Evolutionary conservation across 2,797 vertebrate species (phyloP).

Genomic region (Brotula barbata): DNA sequence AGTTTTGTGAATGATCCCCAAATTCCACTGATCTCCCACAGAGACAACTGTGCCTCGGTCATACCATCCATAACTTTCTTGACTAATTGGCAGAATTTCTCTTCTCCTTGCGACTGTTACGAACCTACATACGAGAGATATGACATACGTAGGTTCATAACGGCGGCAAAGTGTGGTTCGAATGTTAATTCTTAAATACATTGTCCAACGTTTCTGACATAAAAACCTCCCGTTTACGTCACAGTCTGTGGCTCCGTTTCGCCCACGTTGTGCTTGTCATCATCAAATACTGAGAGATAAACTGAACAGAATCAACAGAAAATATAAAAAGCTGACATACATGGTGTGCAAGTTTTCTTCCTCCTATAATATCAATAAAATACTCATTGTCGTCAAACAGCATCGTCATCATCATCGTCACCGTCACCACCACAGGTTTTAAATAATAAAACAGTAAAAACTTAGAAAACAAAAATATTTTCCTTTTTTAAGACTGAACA

Average conservation of each 20-base stretch:
- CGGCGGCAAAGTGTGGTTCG: conserved; percentile 41
- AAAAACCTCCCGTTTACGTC: too few species aligned
- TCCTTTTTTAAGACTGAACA: conserved; percentile 75
- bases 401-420: conserved; percentile 70
- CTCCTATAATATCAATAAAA: conserved; percentile 83
- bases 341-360: conserved; percentile 86
- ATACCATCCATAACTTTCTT: conserved; percentile 44
- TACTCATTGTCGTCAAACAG: conserved; percentile 76
- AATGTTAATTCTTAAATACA: conserved; percentile 12
- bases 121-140: too few species aligned
- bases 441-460: conserved; percentile 88
- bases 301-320: conserved; percentile 82
- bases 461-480: conserved; percentile 86
- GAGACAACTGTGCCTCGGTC: conserved; percentile 50
- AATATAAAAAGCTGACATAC: conserved; percentile 89
- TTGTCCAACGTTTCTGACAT: conserved; percentile 33
- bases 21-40: conserved; percentile 72
- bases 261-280: conserved; percentile 77
- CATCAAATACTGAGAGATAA: conserved; percentile 79
- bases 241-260: conserved; percentile 76
- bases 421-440: conserved; percentile 72
- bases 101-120: too few species aligned
- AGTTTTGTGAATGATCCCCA: conserved; percentile 67
- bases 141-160: conserved; percentile 36
- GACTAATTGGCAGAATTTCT: conserved; percentile 9